phyloP scores from a whole-genome alignment of 2,113 vertebrate species.

The Ibidorhyncha struthersii region DNA sequence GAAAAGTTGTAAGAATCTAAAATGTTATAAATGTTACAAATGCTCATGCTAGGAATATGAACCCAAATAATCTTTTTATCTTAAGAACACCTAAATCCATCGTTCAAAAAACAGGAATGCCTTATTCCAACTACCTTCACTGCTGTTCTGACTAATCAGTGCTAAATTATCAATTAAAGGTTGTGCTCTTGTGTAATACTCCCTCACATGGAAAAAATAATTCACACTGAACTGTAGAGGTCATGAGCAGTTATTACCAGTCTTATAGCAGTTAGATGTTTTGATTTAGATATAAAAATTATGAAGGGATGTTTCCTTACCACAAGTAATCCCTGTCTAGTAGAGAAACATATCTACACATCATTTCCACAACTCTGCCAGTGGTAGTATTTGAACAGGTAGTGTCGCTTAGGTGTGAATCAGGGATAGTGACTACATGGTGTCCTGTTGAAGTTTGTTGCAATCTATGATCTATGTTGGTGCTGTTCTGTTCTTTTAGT shows the following conservation, averaged over 20 bases:
- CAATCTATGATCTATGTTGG: neutral
- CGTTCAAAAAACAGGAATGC: neutral
- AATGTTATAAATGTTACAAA: neutral
- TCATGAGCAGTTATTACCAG: neutral
- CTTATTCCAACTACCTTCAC: neutral
- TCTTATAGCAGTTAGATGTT: neutral
- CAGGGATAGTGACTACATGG: neutral
- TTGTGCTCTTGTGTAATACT: neutral
- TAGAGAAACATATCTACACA: neutral
- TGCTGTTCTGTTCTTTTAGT: neutral
- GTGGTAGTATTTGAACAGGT: neutral
- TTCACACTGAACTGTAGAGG: neutral
- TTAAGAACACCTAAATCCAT: neutral
- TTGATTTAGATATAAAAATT: neutral
- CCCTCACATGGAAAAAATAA: neutral
- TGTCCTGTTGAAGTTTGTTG: neutral
- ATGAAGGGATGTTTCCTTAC: neutral
- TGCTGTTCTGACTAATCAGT: neutral
- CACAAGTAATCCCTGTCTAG: neutral
- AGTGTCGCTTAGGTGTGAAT: neutral
- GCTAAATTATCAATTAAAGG: neutral
- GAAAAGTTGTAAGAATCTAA: neutral
- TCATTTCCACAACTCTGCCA: neutral
- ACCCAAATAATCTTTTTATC: neutral
- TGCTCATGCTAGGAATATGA: neutral